Evolutionary conservation across 2,797 vertebrate genomes (phyloP).

Genomic region (Molossus alvarezi): DNA sequence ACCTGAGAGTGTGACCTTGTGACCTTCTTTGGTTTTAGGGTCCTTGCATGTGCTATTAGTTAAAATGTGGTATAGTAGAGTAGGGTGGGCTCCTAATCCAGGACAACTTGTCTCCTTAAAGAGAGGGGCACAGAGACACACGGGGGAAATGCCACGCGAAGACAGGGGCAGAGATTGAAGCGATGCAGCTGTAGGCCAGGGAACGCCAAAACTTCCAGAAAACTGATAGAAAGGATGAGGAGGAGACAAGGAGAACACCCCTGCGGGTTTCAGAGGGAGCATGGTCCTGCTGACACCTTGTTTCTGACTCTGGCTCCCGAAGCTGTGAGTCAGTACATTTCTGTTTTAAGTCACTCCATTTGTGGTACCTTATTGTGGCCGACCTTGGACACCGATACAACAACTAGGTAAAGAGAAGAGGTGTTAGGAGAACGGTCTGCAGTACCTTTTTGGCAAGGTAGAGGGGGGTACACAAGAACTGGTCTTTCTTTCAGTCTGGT

Average conservation of each 20-base stretch:
- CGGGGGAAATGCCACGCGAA: not conserved
- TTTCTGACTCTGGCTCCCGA: not conserved
- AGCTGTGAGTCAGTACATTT: not conserved
- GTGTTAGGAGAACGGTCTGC: not conserved
- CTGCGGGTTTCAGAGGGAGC: not conserved
- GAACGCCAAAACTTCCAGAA: not conserved
- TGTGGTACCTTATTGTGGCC: not conserved
- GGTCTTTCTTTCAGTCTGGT: not conserved
- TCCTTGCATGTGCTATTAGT: not conserved
- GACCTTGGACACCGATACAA: not conserved
- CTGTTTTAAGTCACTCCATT: not conserved
- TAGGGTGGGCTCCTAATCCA: not conserved
- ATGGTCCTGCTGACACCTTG: rapidly evolving
- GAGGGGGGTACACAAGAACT: not conserved
- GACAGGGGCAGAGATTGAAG: not conserved
- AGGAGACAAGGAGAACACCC: not conserved
- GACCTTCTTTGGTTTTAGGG: not conserved
- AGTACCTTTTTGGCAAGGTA: not conserved
- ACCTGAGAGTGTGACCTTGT: not conserved
- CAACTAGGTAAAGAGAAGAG: not conserved
- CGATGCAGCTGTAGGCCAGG: not conserved
- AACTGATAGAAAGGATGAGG: not conserved
- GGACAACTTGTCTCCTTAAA: not conserved
- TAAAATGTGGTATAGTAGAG: not conserved
- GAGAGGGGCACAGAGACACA: not conserved